Conservation (phyloP, 2,797 vertebrate species). For the Gephyroberyx darwinii region DNA sequence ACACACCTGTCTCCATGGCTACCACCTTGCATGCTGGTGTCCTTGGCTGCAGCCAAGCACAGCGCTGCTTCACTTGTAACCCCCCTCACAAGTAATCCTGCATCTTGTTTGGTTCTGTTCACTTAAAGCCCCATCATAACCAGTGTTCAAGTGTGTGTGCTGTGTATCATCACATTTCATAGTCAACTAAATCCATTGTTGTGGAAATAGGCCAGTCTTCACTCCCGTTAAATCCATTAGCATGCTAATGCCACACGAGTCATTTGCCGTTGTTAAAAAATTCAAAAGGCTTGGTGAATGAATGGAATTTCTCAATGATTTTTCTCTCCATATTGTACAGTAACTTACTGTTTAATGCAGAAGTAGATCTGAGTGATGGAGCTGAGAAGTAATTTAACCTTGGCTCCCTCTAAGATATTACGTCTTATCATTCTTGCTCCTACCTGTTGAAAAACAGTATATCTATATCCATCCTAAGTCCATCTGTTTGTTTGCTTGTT, state of each 20-base stretch:
- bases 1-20: constrained; percentile 80
- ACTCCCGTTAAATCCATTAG: constrained; percentile 59
- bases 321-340: constrained; percentile 15
- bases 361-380: constrained; percentile 46
- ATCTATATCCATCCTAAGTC: constrained; percentile 40
- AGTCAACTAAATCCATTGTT: constrained; percentile 69
- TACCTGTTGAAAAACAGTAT: constrained; percentile 41
- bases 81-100: constrained; percentile 45
- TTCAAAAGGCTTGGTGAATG: constrained; percentile 56
- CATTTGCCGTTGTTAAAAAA: constrained; percentile 66
- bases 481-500: constrained; percentile 57
- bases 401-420: constrained; percentile 45
- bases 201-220: constrained; percentile 70
- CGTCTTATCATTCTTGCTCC: constrained; percentile 51
- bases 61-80: constrained; percentile 29
- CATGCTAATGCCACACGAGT: constrained; percentile 64
- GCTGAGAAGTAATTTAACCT: constrained; percentile 49
- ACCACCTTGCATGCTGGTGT: constrained; percentile 75
- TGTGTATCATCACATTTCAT: constrained; percentile 59
- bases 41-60: constrained; percentile 72
- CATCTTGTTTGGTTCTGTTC: constrained; percentile 64
- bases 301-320: constrained; percentile 58
- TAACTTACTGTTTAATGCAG: constrained; percentile 35
- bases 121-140: constrained; percentile 46
- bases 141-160: constrained; percentile 34